These are phyloP conservation scores for Holothuria glaberrima DNA, from an alignment of 35 echinoderm and acorn worm genomes.

Conservation along the genomic window DNA sequence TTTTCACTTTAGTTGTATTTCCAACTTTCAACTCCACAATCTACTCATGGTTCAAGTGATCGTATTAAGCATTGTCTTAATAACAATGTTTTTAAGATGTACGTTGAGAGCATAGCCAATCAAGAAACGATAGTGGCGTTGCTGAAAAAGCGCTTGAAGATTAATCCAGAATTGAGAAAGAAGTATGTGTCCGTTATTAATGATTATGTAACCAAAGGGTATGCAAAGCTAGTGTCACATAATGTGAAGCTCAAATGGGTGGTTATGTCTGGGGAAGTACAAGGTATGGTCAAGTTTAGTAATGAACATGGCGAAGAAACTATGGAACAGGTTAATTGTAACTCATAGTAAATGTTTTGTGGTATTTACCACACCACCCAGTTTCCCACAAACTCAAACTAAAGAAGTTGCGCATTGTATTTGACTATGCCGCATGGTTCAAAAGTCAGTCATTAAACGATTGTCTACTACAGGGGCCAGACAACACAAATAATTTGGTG, in stretches of 20 bases:
- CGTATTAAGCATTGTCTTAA: too few relatives aligned
- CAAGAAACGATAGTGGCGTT: slow-evolving; percentile 51
- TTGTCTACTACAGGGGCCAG: slow-evolving; percentile 46
- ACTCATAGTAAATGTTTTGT: not conserved
- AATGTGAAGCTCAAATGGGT: not conserved
- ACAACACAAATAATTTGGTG: slow-evolving; percentile 52
- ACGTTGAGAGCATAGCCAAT: too few relatives aligned
- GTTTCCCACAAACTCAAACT: slow-evolving; percentile 51
- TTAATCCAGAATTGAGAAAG: slow-evolving; percentile 42
- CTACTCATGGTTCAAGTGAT: too few relatives aligned
- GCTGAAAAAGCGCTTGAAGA: slow-evolving; percentile 49
- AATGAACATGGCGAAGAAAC: not conserved
- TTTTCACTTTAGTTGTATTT: too few relatives aligned
- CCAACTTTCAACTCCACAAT: too few relatives aligned
- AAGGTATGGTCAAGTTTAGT: not conserved
- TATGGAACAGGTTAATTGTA: not conserved
- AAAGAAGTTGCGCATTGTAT: slow-evolving; percentile 51
- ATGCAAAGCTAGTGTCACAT: slow-evolving; percentile 35
- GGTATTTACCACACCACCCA: slow-evolving; percentile 56
- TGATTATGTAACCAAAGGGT: slow-evolving; percentile 52
- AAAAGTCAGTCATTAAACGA: slow-evolving; percentile 57
- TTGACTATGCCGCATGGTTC: slow-evolving; percentile 57
- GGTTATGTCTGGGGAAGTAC: not conserved
- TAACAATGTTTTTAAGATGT: too few relatives aligned
- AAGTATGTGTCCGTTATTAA: slow-evolving; percentile 50